A percentile compares a stretch with the other conserved stretches of the same genome.
phyloP scores from a whole-genome alignment of 2,113 vertebrate genomes.

The Hippoglossus stenolepis region DNA sequence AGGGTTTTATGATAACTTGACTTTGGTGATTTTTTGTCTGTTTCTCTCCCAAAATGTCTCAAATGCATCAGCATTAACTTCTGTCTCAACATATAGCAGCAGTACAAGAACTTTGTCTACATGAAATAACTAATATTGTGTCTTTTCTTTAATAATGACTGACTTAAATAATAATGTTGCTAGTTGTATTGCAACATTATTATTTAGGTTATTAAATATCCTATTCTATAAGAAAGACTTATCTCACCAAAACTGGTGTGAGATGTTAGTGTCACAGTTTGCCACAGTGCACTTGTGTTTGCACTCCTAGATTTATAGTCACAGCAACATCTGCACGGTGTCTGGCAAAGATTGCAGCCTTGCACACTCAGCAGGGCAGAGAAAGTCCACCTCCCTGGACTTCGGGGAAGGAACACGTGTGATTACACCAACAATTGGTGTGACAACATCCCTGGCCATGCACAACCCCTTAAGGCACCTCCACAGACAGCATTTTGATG shows the following conservation, averaged over 20 bases:
- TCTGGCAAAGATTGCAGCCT: slow-evolving; percentile 40
- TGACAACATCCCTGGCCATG: slow-evolving; percentile 46
- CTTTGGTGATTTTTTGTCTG: no score
- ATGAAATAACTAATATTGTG: no score
- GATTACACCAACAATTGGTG: slow-evolving; percentile 55
- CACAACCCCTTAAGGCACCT: slow-evolving; percentile 40
- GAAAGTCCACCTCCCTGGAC: slow-evolving; percentile 15
- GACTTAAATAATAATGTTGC: no score
- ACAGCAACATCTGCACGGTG: slow-evolving; percentile 41
- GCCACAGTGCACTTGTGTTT: slow-evolving; percentile 1
- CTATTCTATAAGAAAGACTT: not conserved
- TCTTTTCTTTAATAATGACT: no score
- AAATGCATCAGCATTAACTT: no score
- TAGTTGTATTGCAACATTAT: not conserved
- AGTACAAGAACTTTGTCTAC: no score
- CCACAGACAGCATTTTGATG: slow-evolving; percentile 33
- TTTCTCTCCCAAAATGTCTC: no score
- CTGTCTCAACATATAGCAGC: no score
- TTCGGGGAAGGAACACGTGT: slow-evolving; percentile 27
- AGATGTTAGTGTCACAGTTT: no score
- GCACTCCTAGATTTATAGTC: not conserved
- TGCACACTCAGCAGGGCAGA: slow-evolving; percentile 41
- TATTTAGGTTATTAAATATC: not conserved
- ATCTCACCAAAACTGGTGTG: not conserved
- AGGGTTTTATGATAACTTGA: no score